phyloP scores from a whole-genome alignment of 2,888 invertebrate species.

The Rhodophaea formosa region DNA sequence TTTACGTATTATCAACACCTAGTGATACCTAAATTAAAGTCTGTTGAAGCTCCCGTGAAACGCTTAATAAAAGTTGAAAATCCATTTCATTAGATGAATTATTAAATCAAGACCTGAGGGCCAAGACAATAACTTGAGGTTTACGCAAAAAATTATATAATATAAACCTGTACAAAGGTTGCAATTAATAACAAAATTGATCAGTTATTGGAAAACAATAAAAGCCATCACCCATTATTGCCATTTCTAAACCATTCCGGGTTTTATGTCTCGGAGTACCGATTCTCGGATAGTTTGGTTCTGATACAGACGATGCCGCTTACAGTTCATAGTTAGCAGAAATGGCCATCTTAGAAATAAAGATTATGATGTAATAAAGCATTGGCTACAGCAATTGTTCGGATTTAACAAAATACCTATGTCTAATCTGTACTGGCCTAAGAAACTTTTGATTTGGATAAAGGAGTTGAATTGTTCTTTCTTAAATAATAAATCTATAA shows the following conservation, averaged over 20 bases:
- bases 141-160: background rate
- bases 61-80: no score
- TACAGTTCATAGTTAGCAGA: constrained; percentile 1
- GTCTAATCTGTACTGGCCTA: no score
- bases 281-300: background rate
- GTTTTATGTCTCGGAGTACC: constrained; percentile 7
- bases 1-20: no score
- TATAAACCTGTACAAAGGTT: background rate
- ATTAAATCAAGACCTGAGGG: no score
- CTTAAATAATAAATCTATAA: no score
- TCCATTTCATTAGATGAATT: no score
- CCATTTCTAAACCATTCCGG: background rate
- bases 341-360: background rate
- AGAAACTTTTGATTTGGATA: no score
- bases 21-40: no score
- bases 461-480: no score
- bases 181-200: constrained; percentile 6
- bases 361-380: background rate
- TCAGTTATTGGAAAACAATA: constrained; percentile 6
- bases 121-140: background rate
- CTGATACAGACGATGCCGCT: background rate
- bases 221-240: constrained; percentile 3
- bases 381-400: constrained; percentile 3
- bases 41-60: no score
- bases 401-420: no score